Evolutionary conservation across 2,797 vertebrate species (phyloP), one percentile per base, ranked within the genome.

Genomic region (Cebuella pygmaea): DNA sequence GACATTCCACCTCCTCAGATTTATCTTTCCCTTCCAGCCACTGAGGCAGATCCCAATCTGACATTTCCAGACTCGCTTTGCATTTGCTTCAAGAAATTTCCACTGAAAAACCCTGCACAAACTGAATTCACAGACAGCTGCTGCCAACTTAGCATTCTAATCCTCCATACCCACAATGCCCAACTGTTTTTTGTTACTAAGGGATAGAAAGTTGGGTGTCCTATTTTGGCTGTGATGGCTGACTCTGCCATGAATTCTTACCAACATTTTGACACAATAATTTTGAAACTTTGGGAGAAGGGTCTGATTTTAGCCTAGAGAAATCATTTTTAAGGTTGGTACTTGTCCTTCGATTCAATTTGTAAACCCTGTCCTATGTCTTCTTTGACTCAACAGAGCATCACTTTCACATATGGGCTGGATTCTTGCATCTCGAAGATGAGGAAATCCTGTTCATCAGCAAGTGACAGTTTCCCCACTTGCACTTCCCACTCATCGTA

Each of bases 401-500:
- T 95, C 90, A 91, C 96, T 97, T 97, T 94, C 91, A 95, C 94
- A 85, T 89, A 90, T 46, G 39, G 89, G 70, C 83, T 97, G 90
- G 78, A 70, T 97, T 97, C 96, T 97, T 98, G 96, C 97, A 97
- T 96, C 96, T 97, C 97, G 75, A 39, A 88, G 84, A 59, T 81
- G 92, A 97, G 98, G 95, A 98, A 97, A 98, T 98, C 96, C 97
- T 98, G 19, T 94, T 98, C 97, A 98, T 98, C 94, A 96, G 96
- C 96, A 70, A 95, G 93, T 98, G 97, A 97, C 93, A 96, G 74
- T 98, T 86, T 96, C 90, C 93, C 86, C 96, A 92, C 95, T 98
- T 96, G 95, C 87, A 93, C 94, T 97, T 98, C 95, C 91, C 95
- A 96, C 95, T 98, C 98, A 98, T 98, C 61, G 17, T 98, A 97